Conservation (phyloP, 1,140 invertebrate genomes). For the Drosophila suzukii region DNA sequence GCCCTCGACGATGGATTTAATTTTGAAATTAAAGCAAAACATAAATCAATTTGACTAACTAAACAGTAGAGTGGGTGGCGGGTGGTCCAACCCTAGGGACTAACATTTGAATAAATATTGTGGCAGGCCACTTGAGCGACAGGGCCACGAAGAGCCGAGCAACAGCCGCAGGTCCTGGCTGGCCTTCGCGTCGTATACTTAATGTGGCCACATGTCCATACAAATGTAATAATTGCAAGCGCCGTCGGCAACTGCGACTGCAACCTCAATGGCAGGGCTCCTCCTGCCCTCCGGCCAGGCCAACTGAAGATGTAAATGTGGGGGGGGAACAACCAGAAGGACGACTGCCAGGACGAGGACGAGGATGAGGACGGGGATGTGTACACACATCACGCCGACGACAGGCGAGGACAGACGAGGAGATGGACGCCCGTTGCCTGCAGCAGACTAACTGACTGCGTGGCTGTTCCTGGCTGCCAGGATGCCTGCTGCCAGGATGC, state of each 20-base stretch:
- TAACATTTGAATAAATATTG: conserved; percentile 72
- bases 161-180: conserved; percentile 48
- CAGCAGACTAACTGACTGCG: conserved; percentile 47
- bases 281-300: conserved; percentile 24
- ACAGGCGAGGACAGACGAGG: conserved; percentile 39
- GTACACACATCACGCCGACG: conserved; percentile 46
- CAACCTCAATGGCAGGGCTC: conserved; percentile 68
- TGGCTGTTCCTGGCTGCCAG: conserved; percentile 28
- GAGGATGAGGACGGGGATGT: conserved; percentile 5
- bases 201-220: conserved; percentile 74
- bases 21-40: conserved; percentile 65
- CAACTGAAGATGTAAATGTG: conserved; percentile 36
- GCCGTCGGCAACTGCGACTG: conserved; percentile 16
- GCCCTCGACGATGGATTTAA: conserved; percentile 52
- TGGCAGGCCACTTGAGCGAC: conserved; percentile 55
- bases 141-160: conserved; percentile 8
- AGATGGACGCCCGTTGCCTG: conserved; percentile 42
- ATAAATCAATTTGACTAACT: conserved; percentile 76
- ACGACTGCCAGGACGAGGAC: background rate
- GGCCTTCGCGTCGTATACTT: conserved; percentile 71
- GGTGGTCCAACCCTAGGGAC: conserved; percentile 5
- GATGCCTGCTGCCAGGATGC: conserved; percentile 23
- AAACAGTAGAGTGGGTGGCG: conserved; percentile 39
- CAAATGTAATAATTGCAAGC: conserved; percentile 75
- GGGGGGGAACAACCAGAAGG: background rate